phyloP scores from a whole-genome alignment of 2,113 vertebrate genomes.

The Upupa epops region DNA sequence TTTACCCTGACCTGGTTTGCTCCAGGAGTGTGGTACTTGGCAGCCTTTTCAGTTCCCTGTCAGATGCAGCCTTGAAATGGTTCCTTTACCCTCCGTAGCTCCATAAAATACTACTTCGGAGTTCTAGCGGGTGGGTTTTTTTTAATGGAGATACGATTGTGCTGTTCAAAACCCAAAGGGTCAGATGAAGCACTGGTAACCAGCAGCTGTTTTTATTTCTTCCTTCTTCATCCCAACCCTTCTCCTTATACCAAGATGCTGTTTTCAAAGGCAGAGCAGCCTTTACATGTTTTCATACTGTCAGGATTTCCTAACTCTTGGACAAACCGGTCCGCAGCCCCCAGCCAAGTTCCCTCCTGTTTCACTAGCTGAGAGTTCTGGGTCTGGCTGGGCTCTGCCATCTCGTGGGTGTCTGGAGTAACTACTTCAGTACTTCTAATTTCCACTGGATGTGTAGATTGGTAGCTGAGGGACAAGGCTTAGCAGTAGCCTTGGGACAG shows the following conservation, averaged over 20 bases:
- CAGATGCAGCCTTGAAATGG: neutral
- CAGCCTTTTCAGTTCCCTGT: neutral
- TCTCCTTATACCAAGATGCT: neutral
- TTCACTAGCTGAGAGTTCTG: no score
- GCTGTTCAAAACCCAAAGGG: neutral
- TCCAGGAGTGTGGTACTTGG: fast-evolving
- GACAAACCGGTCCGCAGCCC: neutral
- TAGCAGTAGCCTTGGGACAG: no score
- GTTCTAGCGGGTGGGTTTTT: neutral
- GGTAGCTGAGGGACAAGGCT: no score
- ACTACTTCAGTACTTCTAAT: neutral
- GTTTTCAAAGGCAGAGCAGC: neutral
- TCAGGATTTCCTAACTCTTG: neutral
- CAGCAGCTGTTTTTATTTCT: neutral
- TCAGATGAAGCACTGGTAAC: neutral
- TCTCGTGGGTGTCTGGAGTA: slow-evolving; percentile 9
- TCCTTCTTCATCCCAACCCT: neutral
- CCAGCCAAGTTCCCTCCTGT: no score
- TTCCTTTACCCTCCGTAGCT: neutral
- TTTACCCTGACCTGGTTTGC: neutral
- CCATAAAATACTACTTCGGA: neutral
- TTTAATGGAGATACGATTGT: neutral
- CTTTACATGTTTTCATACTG: neutral
- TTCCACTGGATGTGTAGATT: neutral
- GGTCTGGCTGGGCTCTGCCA: slow-evolving; percentile 31